Evolutionary conservation across 2,888 invertebrate genomes (phyloP).

Genomic region (Tethea ocularis): DNA sequence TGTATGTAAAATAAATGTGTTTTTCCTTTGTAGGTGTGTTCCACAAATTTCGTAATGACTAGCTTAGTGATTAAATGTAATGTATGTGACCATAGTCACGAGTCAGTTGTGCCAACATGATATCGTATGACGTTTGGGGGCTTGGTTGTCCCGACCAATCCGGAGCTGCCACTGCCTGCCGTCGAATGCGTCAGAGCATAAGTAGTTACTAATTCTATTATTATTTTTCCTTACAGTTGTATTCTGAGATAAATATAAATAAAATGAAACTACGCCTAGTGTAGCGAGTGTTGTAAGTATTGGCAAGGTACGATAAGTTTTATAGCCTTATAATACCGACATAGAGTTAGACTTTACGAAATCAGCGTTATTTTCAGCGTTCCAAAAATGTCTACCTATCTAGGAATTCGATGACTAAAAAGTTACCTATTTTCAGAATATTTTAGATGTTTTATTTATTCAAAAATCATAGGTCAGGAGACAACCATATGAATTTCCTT

Average conservation of each 20-base stretch:
- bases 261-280: background rate
- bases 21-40: background rate
- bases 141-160: conserved; percentile 61
- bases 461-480: too few species aligned
- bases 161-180: conserved; percentile 42
- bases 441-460: too few species aligned
- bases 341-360: too few species aligned
- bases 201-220: conserved; percentile 17
- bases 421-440: too few species aligned
- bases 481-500: background rate
- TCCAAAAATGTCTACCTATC: too few species aligned
- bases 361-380: too few species aligned
- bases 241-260: background rate
- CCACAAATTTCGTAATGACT: conserved; percentile 26
- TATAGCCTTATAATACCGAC: too few species aligned
- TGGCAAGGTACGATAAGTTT: too few species aligned
- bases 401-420: too few species aligned
- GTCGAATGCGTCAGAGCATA: conserved; percentile 38
- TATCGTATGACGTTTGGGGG: conserved; percentile 62
- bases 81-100: conserved; percentile 38
- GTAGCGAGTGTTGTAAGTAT: background rate
- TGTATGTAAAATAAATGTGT: background rate
- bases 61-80: conserved; percentile 29
- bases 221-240: conserved; percentile 11
- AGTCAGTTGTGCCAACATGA: conserved; percentile 47